A percentile compares a stretch with the other conserved stretches of the same genome.
Evolutionary conservation across 2,113 vertebrate genomes (phyloP).

Genomic region (Choloepus hoffmanni): DNA sequence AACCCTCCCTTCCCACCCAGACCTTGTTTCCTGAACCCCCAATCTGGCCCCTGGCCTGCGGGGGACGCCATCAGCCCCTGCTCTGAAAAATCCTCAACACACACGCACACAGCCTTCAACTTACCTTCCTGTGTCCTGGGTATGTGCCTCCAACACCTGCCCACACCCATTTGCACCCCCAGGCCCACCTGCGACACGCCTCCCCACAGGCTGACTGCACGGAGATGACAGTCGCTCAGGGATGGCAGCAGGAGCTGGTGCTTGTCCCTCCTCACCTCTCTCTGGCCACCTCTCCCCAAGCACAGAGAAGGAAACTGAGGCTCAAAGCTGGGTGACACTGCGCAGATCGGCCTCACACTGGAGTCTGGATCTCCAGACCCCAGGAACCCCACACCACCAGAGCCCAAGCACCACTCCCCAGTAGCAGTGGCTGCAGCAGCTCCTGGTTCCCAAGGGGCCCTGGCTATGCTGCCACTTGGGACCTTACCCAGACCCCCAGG

Average conservation of each 20-base stretch:
- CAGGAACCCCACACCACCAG: neutral
- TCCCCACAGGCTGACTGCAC: neutral
- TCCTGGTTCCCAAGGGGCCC: too few relatives aligned
- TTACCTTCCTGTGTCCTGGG: neutral
- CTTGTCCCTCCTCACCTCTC: neutral
- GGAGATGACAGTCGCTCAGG: neutral
- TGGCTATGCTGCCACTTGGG: too few relatives aligned
- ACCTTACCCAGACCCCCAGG: neutral
- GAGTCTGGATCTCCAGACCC: neutral
- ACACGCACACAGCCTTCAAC: neutral
- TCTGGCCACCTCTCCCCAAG: neutral
- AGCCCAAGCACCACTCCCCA: neutral
- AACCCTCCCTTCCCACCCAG: neutral
- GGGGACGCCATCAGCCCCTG: neutral
- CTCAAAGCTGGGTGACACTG: neutral
- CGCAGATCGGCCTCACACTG: neutral
- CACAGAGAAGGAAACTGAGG: neutral
- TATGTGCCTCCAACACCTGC: neutral
- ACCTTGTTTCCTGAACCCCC: neutral
- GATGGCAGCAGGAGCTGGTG: rapidly evolving
- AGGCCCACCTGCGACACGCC: neutral
- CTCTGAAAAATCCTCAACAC: neutral
- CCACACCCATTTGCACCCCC: neutral
- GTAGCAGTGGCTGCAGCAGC: neutral
- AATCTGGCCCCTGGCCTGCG: neutral